These are phyloP conservation scores for Elaeidobius kamerunicus DNA, from an alignment of 2,888 invertebrate species.

Conservation along the genomic window DNA sequence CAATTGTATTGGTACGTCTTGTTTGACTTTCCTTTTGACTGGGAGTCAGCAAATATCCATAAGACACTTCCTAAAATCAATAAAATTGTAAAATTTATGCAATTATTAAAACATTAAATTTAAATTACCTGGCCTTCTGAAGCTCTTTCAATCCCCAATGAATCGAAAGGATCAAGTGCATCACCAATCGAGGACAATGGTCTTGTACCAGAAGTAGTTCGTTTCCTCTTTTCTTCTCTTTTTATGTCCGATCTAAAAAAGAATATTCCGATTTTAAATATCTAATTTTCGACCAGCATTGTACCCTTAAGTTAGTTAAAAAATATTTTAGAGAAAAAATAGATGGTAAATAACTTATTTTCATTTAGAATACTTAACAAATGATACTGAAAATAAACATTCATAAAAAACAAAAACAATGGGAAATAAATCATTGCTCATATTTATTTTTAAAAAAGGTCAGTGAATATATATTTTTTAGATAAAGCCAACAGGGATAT, in stretches of 20 bases:
- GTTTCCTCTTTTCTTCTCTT: conserved; percentile 58
- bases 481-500: no score
- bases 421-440: no score
- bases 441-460: no score
- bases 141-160: conserved; percentile 76
- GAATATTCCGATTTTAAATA: neutral
- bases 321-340: no score
- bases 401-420: no score
- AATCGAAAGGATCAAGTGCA: conserved; percentile 79
- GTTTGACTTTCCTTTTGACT: conserved; percentile 39
- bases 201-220: conserved; percentile 78
- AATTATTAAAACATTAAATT: neutral
- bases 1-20: conserved; percentile 41
- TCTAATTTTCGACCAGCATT: neutral
- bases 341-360: no score
- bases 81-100: no score
- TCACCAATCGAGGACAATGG: conserved; percentile 84
- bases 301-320: no score
- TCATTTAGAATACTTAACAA: no score
- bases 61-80: conserved; percentile 72
- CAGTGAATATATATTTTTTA: no score
- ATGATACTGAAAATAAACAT: no score
- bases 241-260: conserved; percentile 36
- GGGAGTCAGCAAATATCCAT: conserved; percentile 79
- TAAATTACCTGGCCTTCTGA: conserved; percentile 72